These are phyloP conservation scores for Podotricha telesiphe DNA, from an alignment of 2,888 invertebrate species.

Conservation along the genomic window DNA sequence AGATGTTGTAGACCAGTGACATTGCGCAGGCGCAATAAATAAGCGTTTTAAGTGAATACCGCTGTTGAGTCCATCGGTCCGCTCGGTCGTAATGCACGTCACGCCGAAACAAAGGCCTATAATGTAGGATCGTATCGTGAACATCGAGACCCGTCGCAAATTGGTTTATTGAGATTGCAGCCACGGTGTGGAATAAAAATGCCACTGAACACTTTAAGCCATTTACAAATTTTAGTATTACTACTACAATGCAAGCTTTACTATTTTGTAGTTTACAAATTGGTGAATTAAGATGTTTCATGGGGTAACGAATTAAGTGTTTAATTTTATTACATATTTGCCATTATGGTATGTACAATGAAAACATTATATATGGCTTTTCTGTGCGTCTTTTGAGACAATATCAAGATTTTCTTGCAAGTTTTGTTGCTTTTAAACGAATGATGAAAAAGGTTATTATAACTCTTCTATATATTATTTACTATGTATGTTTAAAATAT, in stretches of 20 bases:
- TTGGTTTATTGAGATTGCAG: conserved; percentile 77
- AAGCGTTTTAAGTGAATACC: conserved; percentile 56
- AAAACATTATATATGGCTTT: neutral
- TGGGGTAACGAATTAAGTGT: too few relatives aligned
- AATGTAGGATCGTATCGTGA: conserved; percentile 56
- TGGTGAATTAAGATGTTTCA: neutral
- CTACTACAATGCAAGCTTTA: neutral
- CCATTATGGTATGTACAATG: neutral
- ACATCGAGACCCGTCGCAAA: conserved; percentile 64
- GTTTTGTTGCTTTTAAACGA: too few relatives aligned
- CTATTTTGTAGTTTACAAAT: neutral
- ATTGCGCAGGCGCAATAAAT: conserved; percentile 52
- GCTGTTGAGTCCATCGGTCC: conserved; percentile 49
- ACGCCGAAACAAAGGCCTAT: conserved; percentile 62
- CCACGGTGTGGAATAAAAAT: conserved; percentile 59
- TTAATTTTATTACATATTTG: neutral
- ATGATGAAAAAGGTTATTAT: too few relatives aligned
- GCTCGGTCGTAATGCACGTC: conserved; percentile 49
- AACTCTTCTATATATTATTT: too few relatives aligned
- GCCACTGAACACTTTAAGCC: conserved; percentile 37
- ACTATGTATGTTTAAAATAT: too few relatives aligned
- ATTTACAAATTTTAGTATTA: neutral
- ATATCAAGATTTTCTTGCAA: too few relatives aligned
- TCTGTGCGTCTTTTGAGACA: too few relatives aligned
- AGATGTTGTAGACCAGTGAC: conserved; percentile 43